phyloP scores from a whole-genome alignment of 2,888 invertebrate genomes.

The Prenolepis imparis region DNA sequence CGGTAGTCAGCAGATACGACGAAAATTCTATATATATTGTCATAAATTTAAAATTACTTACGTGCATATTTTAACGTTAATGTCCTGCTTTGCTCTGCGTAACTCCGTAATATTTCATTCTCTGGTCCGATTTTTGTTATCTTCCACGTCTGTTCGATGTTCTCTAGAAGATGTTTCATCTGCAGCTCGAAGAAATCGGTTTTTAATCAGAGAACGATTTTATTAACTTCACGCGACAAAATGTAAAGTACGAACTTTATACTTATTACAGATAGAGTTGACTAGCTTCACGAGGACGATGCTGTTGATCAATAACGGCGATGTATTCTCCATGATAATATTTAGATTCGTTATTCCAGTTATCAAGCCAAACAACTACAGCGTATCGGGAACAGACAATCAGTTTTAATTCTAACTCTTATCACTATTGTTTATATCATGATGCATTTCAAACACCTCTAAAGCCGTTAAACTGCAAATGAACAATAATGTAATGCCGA shows the following conservation, averaged over 20 bases:
- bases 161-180: conserved; percentile 63
- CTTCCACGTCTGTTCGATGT: conserved; percentile 62
- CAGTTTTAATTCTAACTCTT: neutral
- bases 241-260: conserved; percentile 27
- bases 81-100: neutral
- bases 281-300: neutral
- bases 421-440: neutral
- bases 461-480: neutral
- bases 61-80: neutral
- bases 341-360: neutral
- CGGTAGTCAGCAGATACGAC: neutral
- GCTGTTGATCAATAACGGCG: neutral
- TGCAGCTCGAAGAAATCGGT: conserved; percentile 37
- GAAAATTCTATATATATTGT: neutral
- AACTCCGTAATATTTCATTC: conserved; percentile 15
- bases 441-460: conserved; percentile 11
- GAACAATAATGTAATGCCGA: neutral
- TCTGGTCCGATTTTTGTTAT: neutral
- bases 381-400: neutral
- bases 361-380: neutral
- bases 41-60: neutral
- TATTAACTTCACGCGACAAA: neutral
- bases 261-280: neutral
- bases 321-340: conserved; percentile 14
- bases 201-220: neutral